Base-by-base conservation (phyloP, 2,888 invertebrate genomes). In the Agriopis leucophaearia region DNA sequence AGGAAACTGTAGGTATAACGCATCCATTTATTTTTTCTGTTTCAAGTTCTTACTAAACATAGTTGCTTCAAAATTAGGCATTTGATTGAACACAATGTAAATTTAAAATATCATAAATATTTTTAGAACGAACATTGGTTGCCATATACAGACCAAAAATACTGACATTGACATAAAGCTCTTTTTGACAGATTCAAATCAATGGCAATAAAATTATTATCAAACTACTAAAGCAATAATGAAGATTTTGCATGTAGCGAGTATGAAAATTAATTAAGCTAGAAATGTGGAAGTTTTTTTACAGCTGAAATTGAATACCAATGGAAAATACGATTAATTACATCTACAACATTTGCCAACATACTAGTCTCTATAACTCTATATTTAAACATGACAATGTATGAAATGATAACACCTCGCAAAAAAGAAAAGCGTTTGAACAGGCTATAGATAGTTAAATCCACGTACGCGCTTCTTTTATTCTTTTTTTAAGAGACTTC, bases 341-440 rank as follows among this genome's bases (percentile, higher is more conserved):
- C 47, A 57, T 36, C 36, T 54, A 12, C 44, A 58, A 56, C 42
- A 36, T n/a, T 58, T 62, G 58, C 59, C 65, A 65, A 65, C 48
- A 55, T 36, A 44, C 59, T 60, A 60, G 65, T 66, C 65, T 60
- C 15, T 35, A 36, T 15, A 47, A 38, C n/a, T n/a, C n/a, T n/a
- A n/a, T n/a, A n/a, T n/a, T n/a, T n/a, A 10, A 40, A n/a, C 9
- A 15, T 12, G 40, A 27, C 27, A 27, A 15, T 16, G 8, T 6
- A 40, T 3, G 35, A 50, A 27, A 27, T 27, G 27, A 5, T 27
- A 27, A 27, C 27, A 27, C 27, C 27, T 27, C 5, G 27, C 27
- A 27, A 27, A 27, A 27, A 27, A 27, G 3, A 3, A 27, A 27
- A 27, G 18, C 3, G 1, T 3, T 27, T 2, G 27, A 27, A 27